Conservation (phyloP, 2,888 invertebrate species). For the Lasioglossum malachurum region DNA sequence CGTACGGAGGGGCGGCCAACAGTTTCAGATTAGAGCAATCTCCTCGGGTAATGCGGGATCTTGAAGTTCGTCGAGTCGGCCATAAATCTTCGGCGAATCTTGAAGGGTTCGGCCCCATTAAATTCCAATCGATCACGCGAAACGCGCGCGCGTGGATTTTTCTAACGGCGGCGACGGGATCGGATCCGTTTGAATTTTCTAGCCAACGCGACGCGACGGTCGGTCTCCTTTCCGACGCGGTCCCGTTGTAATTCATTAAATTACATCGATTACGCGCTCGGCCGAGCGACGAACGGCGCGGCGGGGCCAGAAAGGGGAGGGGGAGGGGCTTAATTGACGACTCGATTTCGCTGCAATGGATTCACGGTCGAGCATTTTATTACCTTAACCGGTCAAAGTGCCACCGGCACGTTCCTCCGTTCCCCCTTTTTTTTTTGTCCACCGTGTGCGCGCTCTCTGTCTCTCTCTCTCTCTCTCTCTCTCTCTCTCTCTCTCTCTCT, state of each 20-base stretch:
- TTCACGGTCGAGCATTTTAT: conserved; percentile 39
- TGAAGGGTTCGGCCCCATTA: conserved; percentile 13
- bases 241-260: conserved; percentile 48
- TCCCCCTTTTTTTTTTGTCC: neutral
- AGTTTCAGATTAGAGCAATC: conserved; percentile 15
- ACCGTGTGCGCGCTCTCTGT: neutral
- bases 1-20: conserved; percentile 4
- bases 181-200: neutral
- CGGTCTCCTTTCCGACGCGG: neutral
- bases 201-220: neutral
- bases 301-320: neutral
- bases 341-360: conserved; percentile 21
- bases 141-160: neutral
- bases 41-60: conserved; percentile 12
- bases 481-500: neutral
- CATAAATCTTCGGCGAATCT: conserved; percentile 18
- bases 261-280: conserved; percentile 53
- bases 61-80: neutral
- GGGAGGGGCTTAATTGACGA: neutral
- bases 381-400: conserved; percentile 27
- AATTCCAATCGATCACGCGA: conserved; percentile 14
- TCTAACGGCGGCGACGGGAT: neutral
- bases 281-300: conserved; percentile 11
- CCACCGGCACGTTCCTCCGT: neutral
- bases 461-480: neutral